A percentile compares a stretch with the other conserved stretches of the same genome.
Evolutionary conservation across 2,888 invertebrate species (phyloP).

Genomic region (Scrobipalpa costella): DNA sequence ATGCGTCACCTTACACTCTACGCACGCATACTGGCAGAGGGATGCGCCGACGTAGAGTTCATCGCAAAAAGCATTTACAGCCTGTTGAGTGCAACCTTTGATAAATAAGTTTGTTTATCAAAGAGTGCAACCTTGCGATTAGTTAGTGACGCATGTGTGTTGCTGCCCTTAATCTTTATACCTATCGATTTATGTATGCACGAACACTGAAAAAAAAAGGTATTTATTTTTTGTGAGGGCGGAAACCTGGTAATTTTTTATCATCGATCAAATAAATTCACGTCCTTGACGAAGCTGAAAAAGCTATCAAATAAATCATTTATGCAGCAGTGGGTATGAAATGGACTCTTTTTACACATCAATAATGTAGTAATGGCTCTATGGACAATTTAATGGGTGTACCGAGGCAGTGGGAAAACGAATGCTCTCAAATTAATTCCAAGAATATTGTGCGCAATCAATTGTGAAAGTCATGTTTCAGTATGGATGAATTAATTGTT

Average conservation of each 20-base stretch:
- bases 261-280: conserved; percentile 1
- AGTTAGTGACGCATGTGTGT: too few species aligned
- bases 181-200: too few species aligned
- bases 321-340: conserved; percentile 12
- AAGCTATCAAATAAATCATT: conserved; percentile 23
- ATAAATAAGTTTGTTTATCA: too few species aligned
- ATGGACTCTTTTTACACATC: conserved; percentile 27
- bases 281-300: not conserved
- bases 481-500: too few species aligned
- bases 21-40: too few species aligned
- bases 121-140: too few species aligned
- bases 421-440: conserved; percentile 10
- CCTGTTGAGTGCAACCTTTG: too few species aligned
- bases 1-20: too few species aligned
- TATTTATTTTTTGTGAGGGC: not conserved
- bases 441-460: conserved; percentile 8
- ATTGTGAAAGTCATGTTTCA: not conserved
- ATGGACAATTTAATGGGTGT: conserved; percentile 21
- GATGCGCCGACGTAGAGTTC: too few species aligned
- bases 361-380: conserved; percentile 25
- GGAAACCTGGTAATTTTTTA: not conserved
- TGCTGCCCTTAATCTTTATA: too few species aligned
- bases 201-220: too few species aligned
- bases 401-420: not conserved
- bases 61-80: too few species aligned